Evolutionary conservation across 1,140 invertebrate species (phyloP), one percentile per base, ranked within the genome.

Genomic region (Apis mellifera): DNA sequence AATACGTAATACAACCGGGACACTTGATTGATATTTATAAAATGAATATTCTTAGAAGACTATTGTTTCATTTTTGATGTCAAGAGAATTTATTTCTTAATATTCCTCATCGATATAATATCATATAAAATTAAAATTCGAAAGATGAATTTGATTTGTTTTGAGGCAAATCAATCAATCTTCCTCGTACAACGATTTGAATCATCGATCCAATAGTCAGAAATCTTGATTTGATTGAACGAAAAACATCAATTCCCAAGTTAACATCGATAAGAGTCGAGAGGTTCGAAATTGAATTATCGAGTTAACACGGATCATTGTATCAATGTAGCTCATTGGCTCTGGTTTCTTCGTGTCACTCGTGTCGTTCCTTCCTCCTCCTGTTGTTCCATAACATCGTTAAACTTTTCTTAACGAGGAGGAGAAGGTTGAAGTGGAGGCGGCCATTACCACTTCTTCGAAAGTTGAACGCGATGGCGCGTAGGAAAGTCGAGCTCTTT

Each of bases 361-460:
- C 15, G 13, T 9, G 13, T 9, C 42, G 65, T 64, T n/a, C 8
- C 42, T 59, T 48, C 26, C 19, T 48, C 19, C 48, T 15, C 19
- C 17, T n/a, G 60, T 64, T 50, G 42, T 60, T 42, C n/a, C 65
- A 23, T 70, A 52, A 57, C 76, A 15, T 57, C 42, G 54, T 78
- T 42, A 66, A n/a, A 78, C 65, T 77, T 78, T 60, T 17, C 77
- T 13, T 78, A 78, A 78, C 77, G 66, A 78, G 23, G 12, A 48
- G 52, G 52, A 50, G 52, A 32, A 71, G 77, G 17, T 50, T 26
- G n/a, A 50, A 64, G 55, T 26, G 23, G 52, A 32, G 71, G 2
- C 32, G 48, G 72, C 42, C 69, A 77, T 83, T 77, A 68, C 21
- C 62, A 32, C 69, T 66, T 68, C 19, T 15, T 13, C 1, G 32